Evolutionary conservation across 2,113 vertebrate species (phyloP).

Genomic region (Perccottus glenii): DNA sequence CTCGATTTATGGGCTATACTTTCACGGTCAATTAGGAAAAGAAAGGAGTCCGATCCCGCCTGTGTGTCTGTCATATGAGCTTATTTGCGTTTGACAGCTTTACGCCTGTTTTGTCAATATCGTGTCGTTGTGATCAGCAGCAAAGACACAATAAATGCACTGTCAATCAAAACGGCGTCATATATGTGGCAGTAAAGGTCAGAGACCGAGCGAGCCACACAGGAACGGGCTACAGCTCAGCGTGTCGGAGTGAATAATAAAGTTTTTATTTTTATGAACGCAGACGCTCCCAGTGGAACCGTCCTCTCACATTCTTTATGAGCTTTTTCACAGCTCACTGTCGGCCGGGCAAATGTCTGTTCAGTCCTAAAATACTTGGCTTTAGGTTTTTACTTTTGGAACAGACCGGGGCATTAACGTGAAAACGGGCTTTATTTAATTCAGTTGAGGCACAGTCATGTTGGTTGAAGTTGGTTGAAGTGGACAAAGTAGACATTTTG

Average conservation of each 20-base stretch:
- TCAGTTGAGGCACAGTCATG: too few relatives aligned
- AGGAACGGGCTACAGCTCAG: conserved; percentile 24
- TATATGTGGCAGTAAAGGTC: neutral
- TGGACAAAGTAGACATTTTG: too few relatives aligned
- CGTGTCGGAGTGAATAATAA: conserved; percentile 57
- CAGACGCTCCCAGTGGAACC: conserved; percentile 36
- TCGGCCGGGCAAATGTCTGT: conserved; percentile 49
- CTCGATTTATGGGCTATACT: conserved; percentile 70
- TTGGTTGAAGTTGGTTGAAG: too few relatives aligned
- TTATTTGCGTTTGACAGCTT: conserved; percentile 54
- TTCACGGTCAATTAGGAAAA: conserved; percentile 73
- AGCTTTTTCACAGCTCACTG: conserved; percentile 53
- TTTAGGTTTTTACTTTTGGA: conserved; percentile 17
- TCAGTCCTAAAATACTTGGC: conserved; percentile 18
- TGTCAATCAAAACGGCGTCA: conserved; percentile 28
- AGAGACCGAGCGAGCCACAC: conserved; percentile 37
- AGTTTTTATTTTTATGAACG: conserved; percentile 63
- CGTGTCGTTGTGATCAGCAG: conserved; percentile 20
- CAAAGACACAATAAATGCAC: conserved; percentile 17
- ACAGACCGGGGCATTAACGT: too few relatives aligned
- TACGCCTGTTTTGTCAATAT: conserved; percentile 49
- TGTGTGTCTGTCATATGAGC: conserved; percentile 33
- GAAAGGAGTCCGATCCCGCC: conserved; percentile 44
- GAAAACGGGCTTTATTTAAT: too few relatives aligned
- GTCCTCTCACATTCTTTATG: conserved; percentile 44